A percentile compares a stretch with the other conserved stretches of the same genome.
Conservation (phyloP, 2,797 vertebrate species). For the Pangasius larnaudii region DNA sequence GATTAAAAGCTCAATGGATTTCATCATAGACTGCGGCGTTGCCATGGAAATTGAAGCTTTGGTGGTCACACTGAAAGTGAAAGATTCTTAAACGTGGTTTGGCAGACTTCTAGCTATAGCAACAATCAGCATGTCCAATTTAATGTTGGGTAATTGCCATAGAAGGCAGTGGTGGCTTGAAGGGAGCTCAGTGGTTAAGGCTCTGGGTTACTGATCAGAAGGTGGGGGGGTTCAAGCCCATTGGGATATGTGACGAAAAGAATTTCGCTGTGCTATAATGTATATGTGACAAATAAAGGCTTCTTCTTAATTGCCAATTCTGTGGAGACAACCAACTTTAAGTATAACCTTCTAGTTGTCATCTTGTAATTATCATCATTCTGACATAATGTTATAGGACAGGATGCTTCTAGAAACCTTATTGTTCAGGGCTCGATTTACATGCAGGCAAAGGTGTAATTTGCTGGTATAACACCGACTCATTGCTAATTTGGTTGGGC, state of each 20-base stretch:
- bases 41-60: neutral
- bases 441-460: neutral
- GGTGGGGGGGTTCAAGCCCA: too few relatives aligned
- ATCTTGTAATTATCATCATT: constrained; percentile 5
- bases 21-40: neutral
- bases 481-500: neutral
- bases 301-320: neutral
- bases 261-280: too few relatives aligned
- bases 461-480: neutral
- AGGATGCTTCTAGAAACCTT: neutral
- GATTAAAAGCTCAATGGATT: neutral
- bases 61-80: neutral
- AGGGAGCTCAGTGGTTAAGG: too few relatives aligned
- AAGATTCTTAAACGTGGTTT: neutral
- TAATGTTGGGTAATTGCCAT: neutral
- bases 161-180: too few relatives aligned
- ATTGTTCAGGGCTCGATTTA: neutral
- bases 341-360: neutral
- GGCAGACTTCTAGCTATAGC: neutral
- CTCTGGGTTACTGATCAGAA: too few relatives aligned
- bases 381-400: neutral
- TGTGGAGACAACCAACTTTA: neutral
- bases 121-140: neutral
- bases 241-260: too few relatives aligned
- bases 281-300: too few relatives aligned